Evolutionary conservation across 1,140 invertebrate genomes (phyloP).

Genomic region (Drosophila aff.): DNA sequence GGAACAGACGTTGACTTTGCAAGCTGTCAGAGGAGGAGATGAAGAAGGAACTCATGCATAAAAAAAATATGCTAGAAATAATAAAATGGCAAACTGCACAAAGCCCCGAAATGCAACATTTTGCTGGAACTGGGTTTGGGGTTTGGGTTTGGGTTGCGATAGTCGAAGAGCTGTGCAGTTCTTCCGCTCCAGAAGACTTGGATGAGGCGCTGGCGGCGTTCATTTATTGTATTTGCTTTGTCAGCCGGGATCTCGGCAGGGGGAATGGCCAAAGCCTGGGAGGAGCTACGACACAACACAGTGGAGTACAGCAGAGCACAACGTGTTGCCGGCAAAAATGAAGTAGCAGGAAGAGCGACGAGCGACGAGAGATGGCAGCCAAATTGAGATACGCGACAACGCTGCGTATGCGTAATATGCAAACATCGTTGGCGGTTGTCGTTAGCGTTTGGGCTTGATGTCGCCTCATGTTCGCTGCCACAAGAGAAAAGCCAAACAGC

Average conservation of each 20-base stretch:
- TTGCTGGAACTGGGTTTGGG: background rate
- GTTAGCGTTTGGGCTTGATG: constrained; percentile 31
- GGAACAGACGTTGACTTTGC: constrained; percentile 29
- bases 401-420: constrained; percentile 71
- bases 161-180: constrained; percentile 23
- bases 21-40: constrained; percentile 11
- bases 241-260: constrained; percentile 11
- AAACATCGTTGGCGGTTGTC: constrained; percentile 39
- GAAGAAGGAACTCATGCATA: constrained; percentile 40
- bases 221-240: constrained; percentile 58
- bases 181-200: constrained; percentile 26
- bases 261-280: constrained; percentile 5
- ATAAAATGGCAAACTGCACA: constrained; percentile 41
- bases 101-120: constrained; percentile 44
- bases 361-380: constrained; percentile 4
- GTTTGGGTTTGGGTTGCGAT: background rate
- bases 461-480: constrained; percentile 27
- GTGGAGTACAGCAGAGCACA: background rate
- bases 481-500: constrained; percentile 39
- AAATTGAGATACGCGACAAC: constrained; percentile 65
- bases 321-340: constrained; percentile 24
- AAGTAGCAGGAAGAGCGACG: constrained; percentile 27
- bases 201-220: constrained; percentile 32
- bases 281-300: constrained; percentile 21
- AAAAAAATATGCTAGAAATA: constrained; percentile 55